Percentiles rank a stretch among this genome's conserved stretches.
phyloP scores from a whole-genome alignment of 2,113 vertebrate species.

The Hyla sarda region DNA sequence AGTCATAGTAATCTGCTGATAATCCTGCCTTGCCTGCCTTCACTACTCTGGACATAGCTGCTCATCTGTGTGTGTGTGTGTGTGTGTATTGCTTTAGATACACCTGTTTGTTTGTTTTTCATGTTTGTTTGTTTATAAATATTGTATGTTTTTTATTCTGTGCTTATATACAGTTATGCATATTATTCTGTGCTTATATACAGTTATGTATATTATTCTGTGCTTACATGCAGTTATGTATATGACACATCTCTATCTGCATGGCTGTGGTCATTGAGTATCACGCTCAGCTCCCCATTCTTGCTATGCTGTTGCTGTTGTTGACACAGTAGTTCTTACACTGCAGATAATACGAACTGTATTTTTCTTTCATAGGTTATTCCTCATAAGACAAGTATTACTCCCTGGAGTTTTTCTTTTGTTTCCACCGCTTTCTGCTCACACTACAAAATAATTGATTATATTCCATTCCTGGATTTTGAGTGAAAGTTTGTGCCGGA shows the following conservation, averaged over 20 bases:
- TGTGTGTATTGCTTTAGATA: background rate
- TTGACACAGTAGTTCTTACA: background rate
- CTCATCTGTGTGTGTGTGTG: background rate
- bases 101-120: background rate
- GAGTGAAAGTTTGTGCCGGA: background rate
- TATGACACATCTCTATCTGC: background rate
- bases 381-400: background rate
- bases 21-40: background rate
- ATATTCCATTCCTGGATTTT: background rate
- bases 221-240: background rate
- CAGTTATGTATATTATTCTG: background rate
- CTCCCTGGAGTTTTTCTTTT: background rate
- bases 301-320: background rate
- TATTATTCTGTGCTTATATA: background rate
- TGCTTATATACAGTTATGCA: background rate
- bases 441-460: background rate
- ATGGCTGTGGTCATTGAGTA: background rate
- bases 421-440: too few relatives aligned
- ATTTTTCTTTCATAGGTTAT: conserved; percentile 29
- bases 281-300: background rate
- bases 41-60: background rate
- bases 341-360: conserved; percentile 10
- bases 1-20: background rate
- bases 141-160: too few relatives aligned
- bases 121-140: too few relatives aligned